A percentile compares a stretch with the other conserved stretches of the same genome.
These are phyloP conservation scores for Phymanthus crucifer DNA, from an alignment of 92 coral and sea anemone species.

Conservation along the genomic window DNA sequence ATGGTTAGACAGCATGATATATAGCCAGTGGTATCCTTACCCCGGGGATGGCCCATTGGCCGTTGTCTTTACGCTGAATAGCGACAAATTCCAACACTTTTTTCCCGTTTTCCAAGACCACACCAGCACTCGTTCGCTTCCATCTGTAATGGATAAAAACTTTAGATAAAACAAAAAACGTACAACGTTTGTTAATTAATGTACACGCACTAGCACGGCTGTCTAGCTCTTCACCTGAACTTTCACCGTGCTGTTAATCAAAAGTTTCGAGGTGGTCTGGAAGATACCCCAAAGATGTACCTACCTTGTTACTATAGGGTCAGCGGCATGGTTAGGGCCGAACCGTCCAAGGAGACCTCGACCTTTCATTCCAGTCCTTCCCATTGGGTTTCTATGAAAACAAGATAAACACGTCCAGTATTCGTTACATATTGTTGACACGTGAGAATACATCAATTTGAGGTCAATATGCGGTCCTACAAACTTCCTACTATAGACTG, in stretches of 20 bases:
- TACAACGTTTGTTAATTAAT: background rate
- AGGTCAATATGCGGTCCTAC: too few species aligned
- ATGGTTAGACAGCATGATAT: too few species aligned
- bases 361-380: slow-evolving; percentile 90
- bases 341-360: slow-evolving; percentile 92
- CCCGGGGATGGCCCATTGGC: slow-evolving; percentile 99
- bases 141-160: slow-evolving; percentile 42
- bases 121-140: slow-evolving; percentile 96
- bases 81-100: slow-evolving; percentile 96
- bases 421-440: background rate
- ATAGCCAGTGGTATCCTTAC: too few species aligned
- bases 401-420: background rate
- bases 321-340: slow-evolving; percentile 99
- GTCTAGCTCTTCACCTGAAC: too few species aligned
- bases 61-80: slow-evolving; percentile 85
- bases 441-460: too few species aligned
- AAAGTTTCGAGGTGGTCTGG: too few species aligned
- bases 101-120: slow-evolving; percentile 82
- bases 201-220: too few species aligned
- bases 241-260: too few species aligned
- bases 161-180: background rate
- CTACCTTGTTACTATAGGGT: slow-evolving; percentile 90
- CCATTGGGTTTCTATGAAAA: slow-evolving; percentile 89
- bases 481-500: too few species aligned
- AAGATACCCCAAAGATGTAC: too few species aligned